Evolutionary conservation across 2,113 vertebrate species (phyloP).

Genomic region (Gymnobelideus leadbeateri): DNA sequence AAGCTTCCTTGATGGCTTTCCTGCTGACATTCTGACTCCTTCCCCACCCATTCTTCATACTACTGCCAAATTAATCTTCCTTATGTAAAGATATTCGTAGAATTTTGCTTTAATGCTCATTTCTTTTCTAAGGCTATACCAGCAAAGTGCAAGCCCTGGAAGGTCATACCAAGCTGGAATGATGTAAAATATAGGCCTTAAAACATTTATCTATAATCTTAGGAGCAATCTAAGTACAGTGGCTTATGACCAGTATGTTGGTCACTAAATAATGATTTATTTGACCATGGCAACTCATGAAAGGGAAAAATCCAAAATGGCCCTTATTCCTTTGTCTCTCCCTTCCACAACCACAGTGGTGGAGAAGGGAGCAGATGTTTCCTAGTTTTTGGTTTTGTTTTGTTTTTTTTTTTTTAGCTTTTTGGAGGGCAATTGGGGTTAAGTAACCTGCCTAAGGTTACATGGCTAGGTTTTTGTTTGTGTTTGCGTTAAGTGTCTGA

Average conservation of each 20-base stretch:
- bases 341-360: not conserved
- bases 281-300: not conserved
- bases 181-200: not conserved
- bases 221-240: not conserved
- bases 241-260: not conserved
- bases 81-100: not conserved
- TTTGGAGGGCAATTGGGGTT: too few relatives aligned
- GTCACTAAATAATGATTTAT: not conserved
- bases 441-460: too few relatives aligned
- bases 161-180: not conserved
- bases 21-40: not conserved
- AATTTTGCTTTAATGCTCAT: not conserved
- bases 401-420: too few relatives aligned
- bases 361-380: not conserved
- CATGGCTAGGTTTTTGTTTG: too few relatives aligned
- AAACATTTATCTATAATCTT: not conserved
- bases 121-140: not conserved
- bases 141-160: not conserved
- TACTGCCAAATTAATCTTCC: not conserved
- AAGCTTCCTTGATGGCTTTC: not conserved
- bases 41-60: not conserved
- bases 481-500: too few relatives aligned
- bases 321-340: not conserved
- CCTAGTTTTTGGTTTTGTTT: too few relatives aligned
- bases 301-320: not conserved